Evolutionary conservation across 2,888 invertebrate species (phyloP).

Genomic region (Nephrotoma appendiculata): DNA sequence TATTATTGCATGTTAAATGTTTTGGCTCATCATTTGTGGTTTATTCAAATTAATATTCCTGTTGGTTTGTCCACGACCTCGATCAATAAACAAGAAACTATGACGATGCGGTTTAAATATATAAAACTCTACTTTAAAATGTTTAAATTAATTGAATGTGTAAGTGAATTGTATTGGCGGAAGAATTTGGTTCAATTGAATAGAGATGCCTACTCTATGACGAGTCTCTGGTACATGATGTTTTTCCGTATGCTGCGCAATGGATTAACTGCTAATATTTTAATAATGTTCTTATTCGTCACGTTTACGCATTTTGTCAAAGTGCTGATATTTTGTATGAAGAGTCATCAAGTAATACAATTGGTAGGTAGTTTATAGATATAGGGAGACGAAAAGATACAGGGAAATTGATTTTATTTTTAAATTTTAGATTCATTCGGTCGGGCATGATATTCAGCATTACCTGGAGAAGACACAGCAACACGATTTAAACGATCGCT

Average conservation of each 20-base stretch:
- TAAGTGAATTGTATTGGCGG: not conserved
- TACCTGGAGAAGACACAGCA: not conserved
- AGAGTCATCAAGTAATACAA: not conserved
- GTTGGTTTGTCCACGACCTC: not conserved
- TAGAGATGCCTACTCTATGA: not conserved
- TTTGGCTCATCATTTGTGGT: not conserved
- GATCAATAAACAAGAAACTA: not conserved
- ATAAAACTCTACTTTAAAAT: not conserved
- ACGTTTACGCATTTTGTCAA: not conserved
- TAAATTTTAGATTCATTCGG: not conserved
- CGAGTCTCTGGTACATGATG: not conserved
- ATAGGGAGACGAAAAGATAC: too few relatives aligned
- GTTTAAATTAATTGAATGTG: not conserved
- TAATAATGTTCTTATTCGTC: not conserved
- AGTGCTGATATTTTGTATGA: not conserved
- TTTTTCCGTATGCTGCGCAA: not conserved
- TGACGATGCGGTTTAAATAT: not conserved
- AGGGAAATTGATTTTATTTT: not conserved
- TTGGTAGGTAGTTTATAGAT: not conserved
- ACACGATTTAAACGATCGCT: not conserved
- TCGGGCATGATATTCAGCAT: not conserved
- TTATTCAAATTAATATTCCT: not conserved
- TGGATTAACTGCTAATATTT: not conserved
- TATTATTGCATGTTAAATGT: not conserved
- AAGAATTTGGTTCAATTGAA: not conserved